Percentiles rank a stretch among this genome's conserved stretches.
phyloP scores from a whole-genome alignment of 2,888 invertebrate species.

The Dyspetes luteomarginatus region DNA sequence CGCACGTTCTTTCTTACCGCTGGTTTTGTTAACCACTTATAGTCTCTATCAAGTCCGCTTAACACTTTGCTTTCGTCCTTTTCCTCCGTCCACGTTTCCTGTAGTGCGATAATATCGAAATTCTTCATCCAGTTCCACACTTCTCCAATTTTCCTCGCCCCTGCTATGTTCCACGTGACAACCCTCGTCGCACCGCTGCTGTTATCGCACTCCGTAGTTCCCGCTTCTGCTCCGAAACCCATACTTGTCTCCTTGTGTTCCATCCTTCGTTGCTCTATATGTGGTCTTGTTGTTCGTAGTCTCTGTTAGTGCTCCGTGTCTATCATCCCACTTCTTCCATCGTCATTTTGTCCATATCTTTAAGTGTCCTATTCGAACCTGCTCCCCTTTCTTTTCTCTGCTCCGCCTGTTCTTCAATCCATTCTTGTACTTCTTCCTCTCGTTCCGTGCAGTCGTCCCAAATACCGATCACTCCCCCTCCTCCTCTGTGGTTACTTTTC shows the following conservation, averaged over 20 bases:
- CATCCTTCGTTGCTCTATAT: background rate
- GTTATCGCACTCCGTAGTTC: background rate
- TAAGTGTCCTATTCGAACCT: background rate
- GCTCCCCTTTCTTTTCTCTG: background rate
- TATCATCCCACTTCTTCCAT: slow-evolving; percentile 10
- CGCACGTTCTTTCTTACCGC: slow-evolving; percentile 13
- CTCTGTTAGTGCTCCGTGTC: no score
- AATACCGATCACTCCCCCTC: background rate
- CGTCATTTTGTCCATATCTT: background rate
- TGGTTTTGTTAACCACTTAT: slow-evolving; percentile 14
- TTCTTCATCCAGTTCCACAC: slow-evolving; percentile 4
- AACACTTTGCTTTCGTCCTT: background rate
- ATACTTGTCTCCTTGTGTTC: background rate
- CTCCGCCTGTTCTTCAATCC: slow-evolving; percentile 7
- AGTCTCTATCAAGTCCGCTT: slow-evolving; percentile 3
- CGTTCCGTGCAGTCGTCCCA: background rate
- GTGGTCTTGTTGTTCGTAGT: no score
- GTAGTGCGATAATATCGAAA: background rate
- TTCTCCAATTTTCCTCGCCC: background rate
- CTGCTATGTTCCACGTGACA: slow-evolving; percentile 19
- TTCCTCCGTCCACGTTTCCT: slow-evolving; percentile 31
- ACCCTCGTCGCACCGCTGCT: background rate
- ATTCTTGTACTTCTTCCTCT: background rate
- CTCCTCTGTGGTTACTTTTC: background rate
- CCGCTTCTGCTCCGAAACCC: background rate